A percentile compares a stretch with the other conserved stretches of the same genome.
Evolutionary conservation across 2,797 vertebrate species (phyloP).

Genomic region (Typhlichthys subterraneus): DNA sequence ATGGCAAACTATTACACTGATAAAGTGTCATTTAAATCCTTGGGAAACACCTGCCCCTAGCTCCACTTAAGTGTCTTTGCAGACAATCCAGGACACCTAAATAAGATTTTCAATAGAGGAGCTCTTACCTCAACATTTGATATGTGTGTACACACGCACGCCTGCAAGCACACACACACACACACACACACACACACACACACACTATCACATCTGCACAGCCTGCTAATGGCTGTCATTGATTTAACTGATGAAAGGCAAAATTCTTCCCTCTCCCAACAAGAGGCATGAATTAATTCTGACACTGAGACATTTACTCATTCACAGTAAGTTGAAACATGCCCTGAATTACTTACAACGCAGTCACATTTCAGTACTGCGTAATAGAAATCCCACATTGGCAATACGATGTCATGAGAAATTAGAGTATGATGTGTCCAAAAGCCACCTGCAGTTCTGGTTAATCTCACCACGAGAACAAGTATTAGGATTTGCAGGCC

Average conservation of each 20-base stretch:
- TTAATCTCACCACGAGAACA: constrained; percentile 21
- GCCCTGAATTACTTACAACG: constrained; percentile 40
- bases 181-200: constrained; percentile 16
- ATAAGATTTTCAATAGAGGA: constrained; percentile 55
- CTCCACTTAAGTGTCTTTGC: constrained; percentile 28
- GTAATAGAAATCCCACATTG: constrained; percentile 35
- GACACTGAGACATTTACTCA: not conserved
- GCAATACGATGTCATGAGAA: constrained; percentile 29
- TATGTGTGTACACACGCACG: not conserved
- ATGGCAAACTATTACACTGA: constrained; percentile 56
- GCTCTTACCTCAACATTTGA: constrained; percentile 17
- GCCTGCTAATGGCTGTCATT: not conserved
- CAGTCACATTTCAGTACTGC: constrained; percentile 46
- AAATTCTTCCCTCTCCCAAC: constrained; percentile 12
- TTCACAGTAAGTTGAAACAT: constrained; percentile 23
- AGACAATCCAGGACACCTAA: constrained; percentile 61
- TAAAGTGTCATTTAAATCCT: constrained; percentile 68
- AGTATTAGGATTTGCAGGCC: constrained; percentile 7
- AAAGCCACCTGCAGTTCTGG: constrained; percentile 39
- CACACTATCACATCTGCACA: not conserved
- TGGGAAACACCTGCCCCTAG: constrained; percentile 43
- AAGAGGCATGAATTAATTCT: constrained; percentile 22
- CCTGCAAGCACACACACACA: constrained; percentile 7
- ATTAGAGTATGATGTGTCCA: constrained; percentile 49
- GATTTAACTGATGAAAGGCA: constrained; percentile 11